phyloP scores from a whole-genome alignment of 2,888 invertebrate genomes.

The Allacma fusca region DNA sequence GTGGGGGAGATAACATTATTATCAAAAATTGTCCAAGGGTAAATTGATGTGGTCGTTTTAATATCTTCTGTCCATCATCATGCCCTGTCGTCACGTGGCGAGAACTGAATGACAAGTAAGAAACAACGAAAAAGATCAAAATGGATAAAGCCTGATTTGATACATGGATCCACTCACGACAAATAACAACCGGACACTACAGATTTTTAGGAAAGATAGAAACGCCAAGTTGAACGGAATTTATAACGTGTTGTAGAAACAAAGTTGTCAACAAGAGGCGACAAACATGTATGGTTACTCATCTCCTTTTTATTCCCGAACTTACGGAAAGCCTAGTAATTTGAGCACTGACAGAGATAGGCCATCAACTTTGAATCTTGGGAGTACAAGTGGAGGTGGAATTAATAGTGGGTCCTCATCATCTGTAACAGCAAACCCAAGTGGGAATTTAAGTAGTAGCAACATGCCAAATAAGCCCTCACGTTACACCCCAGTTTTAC shows the following conservation, averaged over 20 bases:
- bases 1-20: no score
- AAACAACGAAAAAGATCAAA: no score
- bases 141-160: no score
- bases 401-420: neutral
- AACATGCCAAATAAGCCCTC: conserved; percentile 57
- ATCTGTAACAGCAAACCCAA: conserved; percentile 1
- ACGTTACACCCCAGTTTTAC: conserved; percentile 56
- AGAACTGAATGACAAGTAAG: no score
- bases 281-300: conserved; percentile 41
- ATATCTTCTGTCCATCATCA: no score
- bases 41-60: no score
- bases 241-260: neutral
- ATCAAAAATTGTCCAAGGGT: no score
- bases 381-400: conserved; percentile 36
- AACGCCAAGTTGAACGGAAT: no score
- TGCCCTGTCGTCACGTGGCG: no score
- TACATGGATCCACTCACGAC: no score
- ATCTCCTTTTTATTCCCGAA: conserved; percentile 48
- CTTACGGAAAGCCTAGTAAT: conserved; percentile 39
- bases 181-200: no score
- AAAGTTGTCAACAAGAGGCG: conserved; percentile 15
- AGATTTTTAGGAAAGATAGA: no score
- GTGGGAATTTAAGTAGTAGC: conserved; percentile 27
- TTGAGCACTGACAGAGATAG: conserved; percentile 47
- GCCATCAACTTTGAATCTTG: conserved; percentile 57